Conservation (phyloP, 2,113 vertebrate species). For the Nycticorax nycticorax region DNA sequence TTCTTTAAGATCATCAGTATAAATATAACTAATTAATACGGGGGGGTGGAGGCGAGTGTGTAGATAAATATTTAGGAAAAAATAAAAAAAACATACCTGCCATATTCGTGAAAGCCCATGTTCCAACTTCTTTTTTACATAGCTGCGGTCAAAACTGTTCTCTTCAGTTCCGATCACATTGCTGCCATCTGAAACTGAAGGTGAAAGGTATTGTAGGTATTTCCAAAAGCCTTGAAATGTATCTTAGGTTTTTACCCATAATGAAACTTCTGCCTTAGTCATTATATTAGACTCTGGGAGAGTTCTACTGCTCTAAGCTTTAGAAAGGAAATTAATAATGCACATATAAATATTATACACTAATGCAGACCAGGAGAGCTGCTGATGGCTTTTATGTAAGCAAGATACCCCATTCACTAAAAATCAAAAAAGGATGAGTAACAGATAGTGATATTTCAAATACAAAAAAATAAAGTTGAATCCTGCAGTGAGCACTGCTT, state of each 20-base stretch:
- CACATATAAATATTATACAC: not conserved
- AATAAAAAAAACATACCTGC: conserved; percentile 82
- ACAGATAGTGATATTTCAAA: not conserved
- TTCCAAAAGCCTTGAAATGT: not conserved
- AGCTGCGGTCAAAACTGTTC: conserved; percentile 88
- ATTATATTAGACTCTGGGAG: not conserved
- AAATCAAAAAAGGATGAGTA: not conserved
- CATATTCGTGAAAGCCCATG: conserved; percentile 95
- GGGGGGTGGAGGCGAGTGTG: fast-evolving
- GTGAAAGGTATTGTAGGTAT: not conserved
- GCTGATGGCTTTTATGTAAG: not conserved
- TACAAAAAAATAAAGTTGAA: not conserved
- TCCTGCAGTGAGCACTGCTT: not conserved
- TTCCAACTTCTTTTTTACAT: conserved; percentile 97
- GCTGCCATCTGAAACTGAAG: conserved; percentile 76
- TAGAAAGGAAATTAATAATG: not conserved
- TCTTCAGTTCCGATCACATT: conserved; percentile 78
- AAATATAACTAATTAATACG: not conserved
- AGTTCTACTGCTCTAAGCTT: not conserved
- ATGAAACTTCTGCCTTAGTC: not conserved
- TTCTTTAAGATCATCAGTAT: not conserved
- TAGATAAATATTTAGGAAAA: not conserved
- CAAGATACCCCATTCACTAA: not conserved
- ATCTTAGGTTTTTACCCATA: not conserved
- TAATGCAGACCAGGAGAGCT: not conserved